Evolutionary conservation across 2,113 vertebrate genomes (phyloP).

Genomic region (Laterallus jamaicensis): DNA sequence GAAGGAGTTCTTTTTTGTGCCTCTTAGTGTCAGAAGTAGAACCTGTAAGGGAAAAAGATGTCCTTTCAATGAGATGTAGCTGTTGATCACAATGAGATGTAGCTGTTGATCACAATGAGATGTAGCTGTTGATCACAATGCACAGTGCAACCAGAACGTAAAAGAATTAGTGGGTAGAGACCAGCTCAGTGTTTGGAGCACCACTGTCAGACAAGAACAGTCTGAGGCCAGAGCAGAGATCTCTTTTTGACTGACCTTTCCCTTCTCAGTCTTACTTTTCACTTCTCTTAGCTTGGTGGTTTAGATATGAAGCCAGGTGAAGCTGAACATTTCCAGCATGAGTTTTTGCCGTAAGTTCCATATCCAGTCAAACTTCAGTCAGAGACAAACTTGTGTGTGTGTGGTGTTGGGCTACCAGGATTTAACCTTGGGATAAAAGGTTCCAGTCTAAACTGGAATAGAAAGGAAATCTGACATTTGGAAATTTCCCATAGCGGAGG

Average conservation of each 20-base stretch:
- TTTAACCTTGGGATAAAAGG: not conserved
- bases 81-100: not conserved
- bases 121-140: not conserved
- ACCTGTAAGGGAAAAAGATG: not conserved
- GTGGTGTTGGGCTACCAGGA: not conserved
- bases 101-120: too few species aligned
- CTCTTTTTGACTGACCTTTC: not conserved
- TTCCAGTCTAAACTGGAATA: not conserved
- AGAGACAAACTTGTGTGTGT: rapidly evolving
- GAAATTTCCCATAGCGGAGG: not conserved
- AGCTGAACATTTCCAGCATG: not conserved
- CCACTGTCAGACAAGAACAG: not conserved
- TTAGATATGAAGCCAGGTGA: not conserved
- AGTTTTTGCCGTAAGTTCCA: not conserved
- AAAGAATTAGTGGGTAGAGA: not conserved
- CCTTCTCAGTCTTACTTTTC: not conserved
- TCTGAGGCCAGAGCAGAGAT: not conserved
- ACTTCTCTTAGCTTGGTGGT: not conserved
- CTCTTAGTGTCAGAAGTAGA: not conserved
- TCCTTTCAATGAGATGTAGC: not conserved
- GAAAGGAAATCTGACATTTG: not conserved
- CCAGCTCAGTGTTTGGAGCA: not conserved
- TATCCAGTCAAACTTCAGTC: not conserved
- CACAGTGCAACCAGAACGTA: not conserved
- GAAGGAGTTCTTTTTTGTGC: not conserved